Evolutionary conservation across 2,113 vertebrate species (phyloP).

Genomic region (Scolopax mira): DNA sequence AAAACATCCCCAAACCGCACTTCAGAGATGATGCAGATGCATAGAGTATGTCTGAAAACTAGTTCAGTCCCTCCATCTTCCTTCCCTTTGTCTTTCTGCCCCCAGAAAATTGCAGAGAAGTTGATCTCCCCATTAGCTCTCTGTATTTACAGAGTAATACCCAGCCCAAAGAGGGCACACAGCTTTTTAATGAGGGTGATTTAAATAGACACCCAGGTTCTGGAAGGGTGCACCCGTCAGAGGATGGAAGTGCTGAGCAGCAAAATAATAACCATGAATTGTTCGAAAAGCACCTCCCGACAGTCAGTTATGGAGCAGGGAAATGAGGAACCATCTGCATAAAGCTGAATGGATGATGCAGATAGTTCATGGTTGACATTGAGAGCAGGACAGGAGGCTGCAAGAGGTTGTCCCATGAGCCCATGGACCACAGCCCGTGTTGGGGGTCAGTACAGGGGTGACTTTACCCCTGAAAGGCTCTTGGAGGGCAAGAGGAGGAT

Average conservation of each 20-base stretch:
- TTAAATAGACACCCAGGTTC: not conserved
- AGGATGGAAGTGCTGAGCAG: not conserved
- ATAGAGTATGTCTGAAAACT: not conserved
- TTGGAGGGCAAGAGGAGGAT: not conserved
- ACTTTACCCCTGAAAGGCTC: accelerated
- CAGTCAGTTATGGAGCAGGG: accelerated
- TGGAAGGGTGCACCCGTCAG: not conserved
- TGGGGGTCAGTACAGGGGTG: not conserved
- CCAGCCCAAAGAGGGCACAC: not conserved
- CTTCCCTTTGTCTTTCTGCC: not conserved
- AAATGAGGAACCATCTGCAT: not conserved
- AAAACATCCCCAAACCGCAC: not conserved
- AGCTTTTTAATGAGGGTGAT: not conserved
- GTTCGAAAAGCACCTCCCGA: not conserved
- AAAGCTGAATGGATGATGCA: not conserved
- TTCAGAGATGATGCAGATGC: not conserved
- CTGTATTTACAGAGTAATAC: not conserved
- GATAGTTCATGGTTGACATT: not conserved
- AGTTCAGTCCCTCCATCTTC: not conserved
- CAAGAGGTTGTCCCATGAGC: not conserved
- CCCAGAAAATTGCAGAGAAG: not conserved
- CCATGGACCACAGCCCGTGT: not conserved
- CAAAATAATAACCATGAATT: not conserved
- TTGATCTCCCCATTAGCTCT: not conserved
- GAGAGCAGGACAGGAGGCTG: not conserved